These are phyloP conservation scores for Artibeus jamaicensis DNA, from an alignment of 2,797 vertebrate species.

Conservation along the genomic window DNA sequence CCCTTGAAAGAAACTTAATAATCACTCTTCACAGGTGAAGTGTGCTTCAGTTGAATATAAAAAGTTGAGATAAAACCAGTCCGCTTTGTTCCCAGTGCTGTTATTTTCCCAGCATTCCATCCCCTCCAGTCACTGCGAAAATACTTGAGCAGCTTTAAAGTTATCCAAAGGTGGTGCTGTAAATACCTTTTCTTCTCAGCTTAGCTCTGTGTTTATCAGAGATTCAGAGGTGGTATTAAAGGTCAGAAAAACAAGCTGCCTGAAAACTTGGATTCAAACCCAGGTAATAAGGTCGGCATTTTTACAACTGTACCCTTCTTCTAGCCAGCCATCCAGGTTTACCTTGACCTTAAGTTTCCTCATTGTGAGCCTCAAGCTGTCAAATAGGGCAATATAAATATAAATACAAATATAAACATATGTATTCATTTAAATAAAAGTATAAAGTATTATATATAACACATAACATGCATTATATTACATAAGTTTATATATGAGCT, in stretches of 20 bases:
- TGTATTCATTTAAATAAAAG: background rate
- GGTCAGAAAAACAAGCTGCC: slow-evolving; percentile 78
- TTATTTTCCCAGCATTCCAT: slow-evolving; percentile 72
- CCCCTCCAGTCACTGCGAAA: slow-evolving; percentile 67
- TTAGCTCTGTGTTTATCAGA: slow-evolving; percentile 79
- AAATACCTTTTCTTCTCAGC: slow-evolving; percentile 80
- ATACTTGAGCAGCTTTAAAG: slow-evolving; percentile 78
- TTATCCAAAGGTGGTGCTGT: slow-evolving; percentile 77
- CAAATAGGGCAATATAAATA: background rate
- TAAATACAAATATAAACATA: background rate
- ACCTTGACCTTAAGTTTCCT: background rate
- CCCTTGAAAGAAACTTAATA: slow-evolving; percentile 80
- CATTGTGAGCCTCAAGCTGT: background rate
- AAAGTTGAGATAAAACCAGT: slow-evolving; percentile 73
- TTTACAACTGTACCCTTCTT: slow-evolving; percentile 28
- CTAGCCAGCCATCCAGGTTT: background rate
- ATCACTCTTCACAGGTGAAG: slow-evolving; percentile 80
- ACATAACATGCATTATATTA: background rate
- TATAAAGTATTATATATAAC: background rate
- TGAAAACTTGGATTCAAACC: slow-evolving; percentile 57
- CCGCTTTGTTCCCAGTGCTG: slow-evolving; percentile 67
- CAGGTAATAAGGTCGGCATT: slow-evolving; percentile 42
- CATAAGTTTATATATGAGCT: background rate
- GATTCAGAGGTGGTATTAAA: slow-evolving; percentile 77
- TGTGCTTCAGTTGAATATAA: slow-evolving; percentile 75